Percentiles rank a stretch among this genome's conserved stretches.
phyloP scores from a whole-genome alignment of 2,797 vertebrate genomes.

The Protonibea diacanthus region DNA sequence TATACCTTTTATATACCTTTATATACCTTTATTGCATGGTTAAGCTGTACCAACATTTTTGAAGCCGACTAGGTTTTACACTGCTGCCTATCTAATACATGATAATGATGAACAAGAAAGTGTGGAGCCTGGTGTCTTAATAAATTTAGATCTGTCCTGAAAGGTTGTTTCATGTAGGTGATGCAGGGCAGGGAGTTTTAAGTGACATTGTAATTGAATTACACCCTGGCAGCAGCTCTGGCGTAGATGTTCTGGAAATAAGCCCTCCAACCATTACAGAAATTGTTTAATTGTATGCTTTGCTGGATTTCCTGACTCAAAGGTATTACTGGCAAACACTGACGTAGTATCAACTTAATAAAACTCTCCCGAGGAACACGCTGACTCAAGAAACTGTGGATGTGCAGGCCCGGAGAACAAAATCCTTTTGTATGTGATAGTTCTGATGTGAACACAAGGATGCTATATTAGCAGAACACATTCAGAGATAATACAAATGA shows the following conservation, averaged over 20 bases:
- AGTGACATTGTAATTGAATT: slow-evolving; percentile 49
- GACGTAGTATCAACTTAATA: background rate
- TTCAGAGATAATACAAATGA: background rate
- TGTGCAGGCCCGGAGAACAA: background rate
- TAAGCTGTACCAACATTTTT: slow-evolving; percentile 6
- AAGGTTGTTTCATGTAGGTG: slow-evolving; percentile 28
- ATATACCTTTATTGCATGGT: background rate
- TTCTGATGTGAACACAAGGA: background rate
- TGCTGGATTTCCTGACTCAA: slow-evolving; percentile 35
- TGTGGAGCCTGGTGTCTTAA: slow-evolving; percentile 21
- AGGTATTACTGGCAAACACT: slow-evolving; percentile 23
- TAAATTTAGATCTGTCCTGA: slow-evolving; percentile 19
- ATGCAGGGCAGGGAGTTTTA: slow-evolving; percentile 33
- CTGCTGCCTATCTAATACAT: slow-evolving; percentile 11
- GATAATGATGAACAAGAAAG: slow-evolving; percentile 9
- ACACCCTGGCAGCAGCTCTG: slow-evolving; percentile 28
- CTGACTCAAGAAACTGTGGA: slow-evolving; percentile 1
- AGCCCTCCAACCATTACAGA: slow-evolving; percentile 15
- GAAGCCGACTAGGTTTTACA: background rate
- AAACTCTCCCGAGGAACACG: background rate
- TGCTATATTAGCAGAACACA: background rate
- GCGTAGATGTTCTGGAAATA: slow-evolving; percentile 30
- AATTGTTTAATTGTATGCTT: slow-evolving; percentile 29
- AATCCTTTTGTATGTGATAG: slow-evolving; percentile 3
- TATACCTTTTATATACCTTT: background rate